Conservation (phyloP, 1,140 invertebrate genomes). For the Conus betulinus region DNA sequence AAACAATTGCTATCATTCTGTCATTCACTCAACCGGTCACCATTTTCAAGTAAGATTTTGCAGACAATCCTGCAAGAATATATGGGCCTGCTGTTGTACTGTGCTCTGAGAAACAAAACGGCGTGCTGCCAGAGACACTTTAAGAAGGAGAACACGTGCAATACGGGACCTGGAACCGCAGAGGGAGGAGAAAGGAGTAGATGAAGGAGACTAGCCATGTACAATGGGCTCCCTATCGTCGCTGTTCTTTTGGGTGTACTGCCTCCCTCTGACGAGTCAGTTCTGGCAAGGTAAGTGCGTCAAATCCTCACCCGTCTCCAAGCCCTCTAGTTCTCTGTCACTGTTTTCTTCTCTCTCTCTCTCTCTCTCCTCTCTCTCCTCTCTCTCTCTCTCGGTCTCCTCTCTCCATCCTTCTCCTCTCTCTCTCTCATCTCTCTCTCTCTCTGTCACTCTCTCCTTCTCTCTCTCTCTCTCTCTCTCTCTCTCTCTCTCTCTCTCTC, state of each 20-base stretch:
- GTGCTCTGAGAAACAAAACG: background rate
- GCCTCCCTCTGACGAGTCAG: constrained; percentile 4
- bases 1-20: background rate
- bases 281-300: background rate
- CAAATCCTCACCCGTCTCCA: background rate
- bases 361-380: background rate
- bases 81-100: background rate
- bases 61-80: too few species aligned
- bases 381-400: too few species aligned
- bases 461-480: too few species aligned
- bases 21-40: background rate
- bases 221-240: constrained; percentile 25
- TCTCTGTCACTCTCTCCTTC: too few species aligned
- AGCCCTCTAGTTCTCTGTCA: background rate
- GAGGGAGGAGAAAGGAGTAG: background rate
- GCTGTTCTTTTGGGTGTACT: constrained; percentile 30
- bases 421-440: too few species aligned
- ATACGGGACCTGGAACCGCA: background rate
- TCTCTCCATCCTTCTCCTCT: too few species aligned
- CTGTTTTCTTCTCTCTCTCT: background rate
- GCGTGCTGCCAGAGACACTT: background rate
- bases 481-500: too few species aligned
- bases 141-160: background rate
- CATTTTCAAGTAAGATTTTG: too few species aligned
- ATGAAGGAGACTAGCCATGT: constrained; percentile 18